phyloP scores from a whole-genome alignment of 2,113 vertebrate species.

The Chauna torquata region DNA sequence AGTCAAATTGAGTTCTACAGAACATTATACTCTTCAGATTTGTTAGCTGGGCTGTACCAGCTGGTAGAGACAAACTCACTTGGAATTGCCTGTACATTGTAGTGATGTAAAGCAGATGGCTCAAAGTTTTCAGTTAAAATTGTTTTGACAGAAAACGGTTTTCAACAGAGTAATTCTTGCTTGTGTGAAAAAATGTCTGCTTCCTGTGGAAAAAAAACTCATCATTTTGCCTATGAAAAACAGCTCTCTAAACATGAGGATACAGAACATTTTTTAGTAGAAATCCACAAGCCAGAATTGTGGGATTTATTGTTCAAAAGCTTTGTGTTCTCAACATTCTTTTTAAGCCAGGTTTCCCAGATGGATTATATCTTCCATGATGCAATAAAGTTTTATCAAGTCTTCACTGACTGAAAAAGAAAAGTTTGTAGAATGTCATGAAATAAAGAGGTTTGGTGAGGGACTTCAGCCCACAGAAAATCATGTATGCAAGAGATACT shows the following conservation, averaged over 20 bases:
- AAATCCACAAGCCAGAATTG: neutral
- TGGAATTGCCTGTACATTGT: neutral
- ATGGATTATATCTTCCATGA: neutral
- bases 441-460: neutral
- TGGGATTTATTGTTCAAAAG: neutral
- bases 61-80: neutral
- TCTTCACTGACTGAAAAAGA: neutral
- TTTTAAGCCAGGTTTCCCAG: neutral
- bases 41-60: neutral
- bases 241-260: neutral
- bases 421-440: neutral
- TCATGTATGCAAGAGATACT: neutral
- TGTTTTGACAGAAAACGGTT: conserved; percentile 39
- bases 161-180: neutral
- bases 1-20: neutral
- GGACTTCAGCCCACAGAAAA: neutral
- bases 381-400: neutral
- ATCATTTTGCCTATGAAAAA: neutral
- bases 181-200: conserved; percentile 6
- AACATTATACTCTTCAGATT: neutral
- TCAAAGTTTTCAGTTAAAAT: conserved; percentile 7
- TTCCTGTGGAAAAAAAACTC: neutral
- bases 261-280: neutral
- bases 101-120: conserved; percentile 30
- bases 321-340: neutral